These are phyloP conservation scores for Bergia sp. DNA, from an alignment of 92 coral and sea anemone genomes.

Conservation along the genomic window DNA sequence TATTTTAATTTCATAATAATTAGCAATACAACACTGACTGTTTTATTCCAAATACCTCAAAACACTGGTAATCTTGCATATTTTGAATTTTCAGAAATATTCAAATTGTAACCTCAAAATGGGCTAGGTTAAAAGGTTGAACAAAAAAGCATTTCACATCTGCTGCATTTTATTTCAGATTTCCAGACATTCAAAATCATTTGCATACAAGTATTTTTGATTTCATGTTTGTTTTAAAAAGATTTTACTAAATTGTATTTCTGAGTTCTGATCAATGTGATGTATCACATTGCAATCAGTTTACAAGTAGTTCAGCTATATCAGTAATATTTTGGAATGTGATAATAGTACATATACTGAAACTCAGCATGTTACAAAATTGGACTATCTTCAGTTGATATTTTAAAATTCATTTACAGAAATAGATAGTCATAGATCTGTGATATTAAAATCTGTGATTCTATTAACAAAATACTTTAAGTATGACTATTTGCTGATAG, in stretches of 20 bases:
- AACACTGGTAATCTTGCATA: neutral
- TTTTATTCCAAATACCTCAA: neutral
- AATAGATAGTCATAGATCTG: neutral
- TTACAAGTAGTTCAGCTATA: no score
- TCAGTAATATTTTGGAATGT: neutral
- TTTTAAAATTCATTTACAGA: no score
- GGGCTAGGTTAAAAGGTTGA: neutral
- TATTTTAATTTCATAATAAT: neutral
- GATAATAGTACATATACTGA: no score
- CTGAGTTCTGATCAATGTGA: neutral
- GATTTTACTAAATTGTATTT: neutral
- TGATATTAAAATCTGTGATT: neutral
- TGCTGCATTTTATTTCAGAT: neutral
- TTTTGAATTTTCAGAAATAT: neutral
- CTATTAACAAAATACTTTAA: no score
- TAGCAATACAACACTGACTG: neutral
- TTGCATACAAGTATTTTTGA: neutral
- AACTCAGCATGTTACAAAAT: neutral
- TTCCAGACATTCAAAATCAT: neutral
- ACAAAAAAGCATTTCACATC: neutral
- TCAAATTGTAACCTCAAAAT: conserved; percentile 13
- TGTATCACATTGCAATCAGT: neutral
- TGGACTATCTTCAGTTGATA: no score
- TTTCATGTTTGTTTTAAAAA: no score
- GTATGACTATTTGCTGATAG: no score